Percentiles rank a stretch among this genome's conserved stretches.
These are phyloP conservation scores for Stratiolaelaps scimitus DNA, from an alignment of 1,140 invertebrate genomes.

Conservation along the genomic window DNA sequence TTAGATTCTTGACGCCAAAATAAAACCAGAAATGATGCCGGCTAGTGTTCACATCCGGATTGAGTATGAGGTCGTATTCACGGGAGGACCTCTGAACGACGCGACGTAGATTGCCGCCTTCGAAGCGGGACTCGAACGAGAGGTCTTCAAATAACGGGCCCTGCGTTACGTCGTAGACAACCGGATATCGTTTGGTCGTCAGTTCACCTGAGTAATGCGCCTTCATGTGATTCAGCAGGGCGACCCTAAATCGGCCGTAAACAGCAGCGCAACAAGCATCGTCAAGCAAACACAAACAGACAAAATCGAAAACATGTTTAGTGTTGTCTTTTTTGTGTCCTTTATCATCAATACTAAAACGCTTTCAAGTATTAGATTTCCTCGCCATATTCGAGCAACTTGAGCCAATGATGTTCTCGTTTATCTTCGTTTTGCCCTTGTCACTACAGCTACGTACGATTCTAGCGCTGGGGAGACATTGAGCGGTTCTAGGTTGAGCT, in stretches of 20 bases:
- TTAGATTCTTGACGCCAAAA: constrained; percentile 74
- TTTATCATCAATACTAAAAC: too few relatives aligned
- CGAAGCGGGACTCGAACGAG: constrained; percentile 83
- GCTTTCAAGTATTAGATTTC: too few relatives aligned
- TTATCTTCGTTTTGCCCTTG: too few relatives aligned
- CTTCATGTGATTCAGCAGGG: constrained; percentile 11
- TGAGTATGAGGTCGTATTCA: constrained; percentile 88
- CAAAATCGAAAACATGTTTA: too few relatives aligned
- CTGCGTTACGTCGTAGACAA: constrained; percentile 25
- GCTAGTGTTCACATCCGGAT: constrained; percentile 69
- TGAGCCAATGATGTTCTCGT: too few relatives aligned
- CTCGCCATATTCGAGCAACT: too few relatives aligned
- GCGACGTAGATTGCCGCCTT: constrained; percentile 87
- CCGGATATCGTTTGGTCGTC: constrained; percentile 16
- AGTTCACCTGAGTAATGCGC: constrained; percentile 12
- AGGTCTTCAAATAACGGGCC: constrained; percentile 22
- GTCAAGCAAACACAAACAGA: too few relatives aligned
- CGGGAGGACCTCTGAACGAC: constrained; percentile 68
- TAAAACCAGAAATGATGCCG: constrained; percentile 84
- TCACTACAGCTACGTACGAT: background rate
- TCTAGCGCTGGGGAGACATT: constrained; percentile 15
- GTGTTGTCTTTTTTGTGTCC: too few relatives aligned
- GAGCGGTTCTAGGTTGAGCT: constrained; percentile 16
- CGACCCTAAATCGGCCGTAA: background rate
- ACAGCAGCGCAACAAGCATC: too few relatives aligned